A percentile compares a stretch with the other conserved stretches of the same genome.
Evolutionary conservation across 2,113 vertebrate genomes (phyloP).

Genomic region (Plestiodon gilberti): DNA sequence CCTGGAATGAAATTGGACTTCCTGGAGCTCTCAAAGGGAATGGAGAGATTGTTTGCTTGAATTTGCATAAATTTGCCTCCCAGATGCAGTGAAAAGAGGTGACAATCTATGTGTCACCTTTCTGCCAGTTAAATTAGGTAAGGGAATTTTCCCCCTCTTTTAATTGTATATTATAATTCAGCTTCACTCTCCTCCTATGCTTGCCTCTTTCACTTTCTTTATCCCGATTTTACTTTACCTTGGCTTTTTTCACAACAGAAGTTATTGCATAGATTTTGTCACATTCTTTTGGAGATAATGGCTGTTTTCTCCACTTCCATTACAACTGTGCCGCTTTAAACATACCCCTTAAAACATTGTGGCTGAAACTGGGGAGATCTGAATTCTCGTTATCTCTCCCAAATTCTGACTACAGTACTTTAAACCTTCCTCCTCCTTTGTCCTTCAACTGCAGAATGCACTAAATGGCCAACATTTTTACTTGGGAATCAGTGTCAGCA

Average conservation of each 20-base stretch:
- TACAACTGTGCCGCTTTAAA: not conserved
- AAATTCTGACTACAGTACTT: not conserved
- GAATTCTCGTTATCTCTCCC: not conserved
- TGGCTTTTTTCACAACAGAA: not conserved
- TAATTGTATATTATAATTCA: conserved; percentile 50
- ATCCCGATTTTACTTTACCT: not conserved
- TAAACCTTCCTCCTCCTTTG: not conserved
- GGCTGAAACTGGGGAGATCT: not conserved
- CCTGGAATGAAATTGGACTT: conserved; percentile 70
- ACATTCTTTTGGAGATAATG: not conserved
- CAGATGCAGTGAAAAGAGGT: conserved; percentile 63
- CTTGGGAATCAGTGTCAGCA: not conserved
- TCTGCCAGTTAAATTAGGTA: conserved; percentile 38
- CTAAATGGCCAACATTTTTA: not conserved
- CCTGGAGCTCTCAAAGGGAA: conserved; percentile 66
- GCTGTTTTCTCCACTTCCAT: not conserved
- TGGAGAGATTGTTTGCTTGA: conserved; percentile 70
- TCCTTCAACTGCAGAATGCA: not conserved
- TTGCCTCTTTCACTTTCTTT: not conserved
- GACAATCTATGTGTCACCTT: conserved; percentile 57
- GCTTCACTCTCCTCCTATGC: not conserved
- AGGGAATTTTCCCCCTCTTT: conserved; percentile 29
- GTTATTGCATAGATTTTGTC: not conserved
- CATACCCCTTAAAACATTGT: not conserved
- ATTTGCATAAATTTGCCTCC: conserved; percentile 75